These are phyloP conservation scores for Ia io DNA, from an alignment of 2,113 vertebrate genomes.

Conservation along the genomic window DNA sequence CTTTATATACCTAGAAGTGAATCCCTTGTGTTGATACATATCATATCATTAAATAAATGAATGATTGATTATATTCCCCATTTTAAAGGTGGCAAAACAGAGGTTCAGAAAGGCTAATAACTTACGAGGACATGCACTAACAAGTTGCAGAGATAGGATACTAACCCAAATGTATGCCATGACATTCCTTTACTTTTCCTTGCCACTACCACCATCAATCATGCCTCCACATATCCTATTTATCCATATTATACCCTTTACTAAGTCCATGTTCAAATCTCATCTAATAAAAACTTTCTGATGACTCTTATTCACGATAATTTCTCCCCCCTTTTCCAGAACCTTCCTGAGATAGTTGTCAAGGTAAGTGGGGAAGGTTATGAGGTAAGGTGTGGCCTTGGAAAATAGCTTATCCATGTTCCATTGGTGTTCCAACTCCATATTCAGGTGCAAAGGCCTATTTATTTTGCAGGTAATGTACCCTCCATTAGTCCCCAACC, in stretches of 20 bases:
- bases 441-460: background rate
- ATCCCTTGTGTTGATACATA: background rate
- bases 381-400: background rate
- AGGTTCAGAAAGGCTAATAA: background rate
- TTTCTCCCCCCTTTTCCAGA: background rate
- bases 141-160: background rate
- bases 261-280: background rate
- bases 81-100: background rate
- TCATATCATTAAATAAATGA: background rate
- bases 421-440: background rate
- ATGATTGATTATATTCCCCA: background rate
- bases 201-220: background rate
- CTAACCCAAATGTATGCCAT: background rate
- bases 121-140: background rate
- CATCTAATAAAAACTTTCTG: background rate
- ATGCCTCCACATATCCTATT: background rate
- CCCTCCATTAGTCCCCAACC: background rate
- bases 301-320: background rate
- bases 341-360: background rate
- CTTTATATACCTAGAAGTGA: background rate
- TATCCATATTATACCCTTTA: background rate
- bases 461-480: conserved; percentile 29
- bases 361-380: background rate
- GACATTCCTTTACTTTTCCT: background rate
- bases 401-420: background rate